Evolutionary conservation across 2,113 vertebrate species (phyloP), one percentile per base, ranked within the genome.

Genomic region (Myrmecophaga tridactyla): DNA sequence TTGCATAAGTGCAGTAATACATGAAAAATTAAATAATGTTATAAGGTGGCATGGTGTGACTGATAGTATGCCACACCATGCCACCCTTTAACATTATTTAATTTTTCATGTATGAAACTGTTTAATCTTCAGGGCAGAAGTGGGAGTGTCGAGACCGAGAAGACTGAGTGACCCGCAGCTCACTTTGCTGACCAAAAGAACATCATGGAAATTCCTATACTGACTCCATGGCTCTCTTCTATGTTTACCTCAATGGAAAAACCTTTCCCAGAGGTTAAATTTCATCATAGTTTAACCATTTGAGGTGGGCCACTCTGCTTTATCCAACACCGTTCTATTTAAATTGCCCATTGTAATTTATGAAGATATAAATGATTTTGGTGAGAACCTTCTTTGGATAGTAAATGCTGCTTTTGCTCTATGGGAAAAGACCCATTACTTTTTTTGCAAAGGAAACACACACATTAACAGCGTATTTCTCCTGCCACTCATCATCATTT

Each of bases 401-500:
- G 51, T 70, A 51, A 80, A 51, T 72, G 27, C 53, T 34, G 60
- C n/a, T 70, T 86, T 60, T 58, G 18, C 60, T 80, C 9, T 62
- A 51, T 51, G 51, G 34, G 41, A 58, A 62, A 87, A 60, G 1
- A 48, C 3, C 15, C 17, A 34, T 36, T 58, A 20, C 56, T n/a
- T 9, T 77, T 67, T 86, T 77, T 20, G 20, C 27, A 15, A 51
- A 36, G 36, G 27, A 58, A 46, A 23, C 11, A 31, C 8, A 62
- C n/a, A 34, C 63, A n/a, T 58, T 58, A 31, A 17, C 43, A 75
- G n/a, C 12, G 23, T 39, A 31, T 76, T 73, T 21, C 53, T 41
- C 21, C 85, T 31, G 34, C 85, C 63, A 72, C 36, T 18, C 92
- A 43, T 56, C 48, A 70, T 48, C 60, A 60, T 89, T 86, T 90